Conservation (phyloP, 2,888 invertebrate genomes). For the Agrotis exclamationis region DNA sequence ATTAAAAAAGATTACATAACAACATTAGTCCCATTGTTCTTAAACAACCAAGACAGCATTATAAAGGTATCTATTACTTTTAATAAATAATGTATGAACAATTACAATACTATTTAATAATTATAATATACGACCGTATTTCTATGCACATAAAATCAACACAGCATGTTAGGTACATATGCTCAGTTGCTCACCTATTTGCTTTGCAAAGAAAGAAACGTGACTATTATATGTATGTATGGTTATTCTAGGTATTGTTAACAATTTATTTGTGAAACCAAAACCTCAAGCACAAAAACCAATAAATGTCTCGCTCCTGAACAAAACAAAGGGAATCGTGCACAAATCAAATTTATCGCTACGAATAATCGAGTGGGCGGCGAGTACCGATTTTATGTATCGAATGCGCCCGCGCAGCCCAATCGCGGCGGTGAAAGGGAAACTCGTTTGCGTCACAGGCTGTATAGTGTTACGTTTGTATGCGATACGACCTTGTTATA, state of each 20-base stretch:
- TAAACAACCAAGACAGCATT: not conserved
- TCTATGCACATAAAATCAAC: conserved; percentile 15
- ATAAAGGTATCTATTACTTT: not conserved
- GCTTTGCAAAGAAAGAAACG: conserved; percentile 23
- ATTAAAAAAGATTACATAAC: not conserved
- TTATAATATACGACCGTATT: conserved; percentile 17
- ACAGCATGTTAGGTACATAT: not conserved
- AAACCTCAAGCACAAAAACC: not conserved
- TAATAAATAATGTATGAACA: conserved; percentile 26
- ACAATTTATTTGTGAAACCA: conserved; percentile 10
- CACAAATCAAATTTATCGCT: conserved; percentile 62
- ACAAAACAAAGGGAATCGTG: conserved; percentile 65
- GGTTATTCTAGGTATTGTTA: conserved; percentile 6
- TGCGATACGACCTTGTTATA: conserved; percentile 75
- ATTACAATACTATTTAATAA: conserved; percentile 18
- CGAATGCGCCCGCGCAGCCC: conserved; percentile 70
- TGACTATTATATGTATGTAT: not conserved
- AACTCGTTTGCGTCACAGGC: conserved; percentile 82
- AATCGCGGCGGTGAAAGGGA: conserved; percentile 86
- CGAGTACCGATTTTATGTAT: conserved; percentile 69
- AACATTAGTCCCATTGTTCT: conserved; percentile 8
- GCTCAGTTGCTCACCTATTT: conserved; percentile 4
- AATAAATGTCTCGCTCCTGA: conserved; percentile 34
- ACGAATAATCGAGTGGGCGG: conserved; percentile 73
- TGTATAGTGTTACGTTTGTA: conserved; percentile 65